These are phyloP conservation scores for Brachionus sp. DNA, from an alignment of 1,140 invertebrate species.

Conservation along the genomic window DNA sequence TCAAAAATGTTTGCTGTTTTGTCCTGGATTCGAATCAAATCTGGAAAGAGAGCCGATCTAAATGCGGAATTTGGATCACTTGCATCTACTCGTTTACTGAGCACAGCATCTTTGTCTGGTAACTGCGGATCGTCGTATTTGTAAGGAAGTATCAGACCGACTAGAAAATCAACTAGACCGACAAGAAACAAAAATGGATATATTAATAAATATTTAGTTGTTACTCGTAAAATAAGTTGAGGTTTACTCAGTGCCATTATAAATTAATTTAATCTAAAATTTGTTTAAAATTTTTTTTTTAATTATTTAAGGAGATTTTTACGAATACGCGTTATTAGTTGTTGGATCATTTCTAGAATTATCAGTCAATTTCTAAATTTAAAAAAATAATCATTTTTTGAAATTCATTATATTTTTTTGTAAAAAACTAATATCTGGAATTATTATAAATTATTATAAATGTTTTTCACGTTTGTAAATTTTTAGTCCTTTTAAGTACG, in stretches of 20 bases:
- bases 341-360: neutral
- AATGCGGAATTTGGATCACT: neutral
- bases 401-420: too few species aligned
- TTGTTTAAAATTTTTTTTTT: neutral
- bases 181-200: slow-evolving; percentile 41
- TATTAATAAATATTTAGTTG: slow-evolving; percentile 16
- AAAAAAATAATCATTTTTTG: too few species aligned
- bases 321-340: neutral
- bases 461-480: too few species aligned
- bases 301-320: too few species aligned
- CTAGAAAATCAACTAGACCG: slow-evolving; percentile 14
- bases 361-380: neutral
- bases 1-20: neutral
- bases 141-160: slow-evolving; percentile 37
- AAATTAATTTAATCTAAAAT: neutral
- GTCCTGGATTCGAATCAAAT: slow-evolving; percentile 17
- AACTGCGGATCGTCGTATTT: slow-evolving; percentile 37
- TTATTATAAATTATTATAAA: too few species aligned
- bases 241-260: slow-evolving; percentile 24
- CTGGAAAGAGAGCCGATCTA: neutral
- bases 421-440: too few species aligned
- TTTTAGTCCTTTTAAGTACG: too few species aligned
- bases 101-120: slow-evolving; percentile 22
- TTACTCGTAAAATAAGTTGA: neutral
- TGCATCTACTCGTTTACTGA: neutral